A percentile compares a stretch with the other conserved stretches of the same genome.
phyloP scores from a whole-genome alignment of 2,888 invertebrate genomes.

The Protonemura montana region DNA sequence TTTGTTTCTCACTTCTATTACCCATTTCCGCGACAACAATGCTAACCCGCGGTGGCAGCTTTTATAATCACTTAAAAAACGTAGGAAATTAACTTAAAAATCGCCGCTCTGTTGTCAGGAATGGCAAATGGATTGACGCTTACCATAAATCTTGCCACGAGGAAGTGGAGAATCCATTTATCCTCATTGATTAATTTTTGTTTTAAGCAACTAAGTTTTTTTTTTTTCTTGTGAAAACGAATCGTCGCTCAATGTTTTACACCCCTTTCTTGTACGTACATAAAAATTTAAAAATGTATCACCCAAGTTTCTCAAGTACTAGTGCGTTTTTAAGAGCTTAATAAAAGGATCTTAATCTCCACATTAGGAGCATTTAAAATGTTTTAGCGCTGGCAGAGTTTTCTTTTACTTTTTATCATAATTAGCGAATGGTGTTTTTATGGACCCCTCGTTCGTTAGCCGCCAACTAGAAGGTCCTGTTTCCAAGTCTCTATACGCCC shows the following conservation, averaged over 20 bases:
- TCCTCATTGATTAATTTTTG: neutral
- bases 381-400: constrained; percentile 8
- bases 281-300: constrained; percentile 1
- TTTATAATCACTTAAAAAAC: constrained; percentile 23
- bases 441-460: neutral
- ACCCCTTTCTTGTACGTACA: neutral
- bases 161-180: neutral
- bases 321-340: constrained; percentile 13
- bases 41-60: neutral
- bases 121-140: constrained; percentile 27
- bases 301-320: neutral
- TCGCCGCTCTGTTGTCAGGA: neutral
- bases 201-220: neutral
- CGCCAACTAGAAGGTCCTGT: too few species aligned
- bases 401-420: neutral
- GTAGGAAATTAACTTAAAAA: constrained; percentile 30
- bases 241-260: neutral
- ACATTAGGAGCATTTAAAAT: constrained; percentile 30
- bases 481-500: neutral
- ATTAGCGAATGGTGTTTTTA: constrained; percentile 1
- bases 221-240: neutral
- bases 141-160: neutral
- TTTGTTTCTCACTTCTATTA: neutral
- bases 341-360: constrained; percentile 29
- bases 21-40: constrained; percentile 25